These are phyloP conservation scores for Candoia aspera DNA, from an alignment of 2,113 vertebrate genomes.

Conservation along the genomic window DNA sequence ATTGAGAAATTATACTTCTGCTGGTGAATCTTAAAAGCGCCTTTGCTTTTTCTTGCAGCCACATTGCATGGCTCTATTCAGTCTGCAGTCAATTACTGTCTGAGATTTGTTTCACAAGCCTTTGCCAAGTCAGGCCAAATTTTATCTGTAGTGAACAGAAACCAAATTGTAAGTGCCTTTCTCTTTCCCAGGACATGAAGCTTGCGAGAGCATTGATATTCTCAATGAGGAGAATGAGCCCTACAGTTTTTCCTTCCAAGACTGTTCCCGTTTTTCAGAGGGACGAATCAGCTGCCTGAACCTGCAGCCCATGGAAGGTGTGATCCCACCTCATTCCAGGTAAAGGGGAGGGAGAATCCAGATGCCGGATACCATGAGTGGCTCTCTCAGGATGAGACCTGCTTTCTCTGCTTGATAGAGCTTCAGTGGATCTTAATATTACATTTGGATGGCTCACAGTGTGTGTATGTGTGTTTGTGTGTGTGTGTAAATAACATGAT, in stretches of 20 bases:
- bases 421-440: background rate
- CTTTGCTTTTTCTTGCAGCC: background rate
- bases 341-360: conserved; percentile 44
- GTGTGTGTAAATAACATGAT: background rate
- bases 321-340: conserved; percentile 77
- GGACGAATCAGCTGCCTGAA: conserved; percentile 69
- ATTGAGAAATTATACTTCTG: background rate
- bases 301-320: conserved; percentile 81
- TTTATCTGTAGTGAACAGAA: background rate
- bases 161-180: background rate
- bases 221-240: conserved; percentile 80
- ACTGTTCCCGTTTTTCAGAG: conserved; percentile 78
- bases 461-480: background rate
- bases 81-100: background rate
- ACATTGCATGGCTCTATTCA: background rate
- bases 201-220: conserved; percentile 69
- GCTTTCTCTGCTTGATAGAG: background rate
- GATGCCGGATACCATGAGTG: background rate
- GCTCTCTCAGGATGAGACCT: background rate
- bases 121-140: background rate
- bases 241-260: conserved; percentile 77
- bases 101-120: background rate
- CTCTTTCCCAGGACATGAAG: conserved; percentile 71
- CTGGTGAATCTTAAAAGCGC: background rate
- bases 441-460: background rate